phyloP scores from a whole-genome alignment of 2,888 invertebrate species.

The Biston betularia region DNA sequence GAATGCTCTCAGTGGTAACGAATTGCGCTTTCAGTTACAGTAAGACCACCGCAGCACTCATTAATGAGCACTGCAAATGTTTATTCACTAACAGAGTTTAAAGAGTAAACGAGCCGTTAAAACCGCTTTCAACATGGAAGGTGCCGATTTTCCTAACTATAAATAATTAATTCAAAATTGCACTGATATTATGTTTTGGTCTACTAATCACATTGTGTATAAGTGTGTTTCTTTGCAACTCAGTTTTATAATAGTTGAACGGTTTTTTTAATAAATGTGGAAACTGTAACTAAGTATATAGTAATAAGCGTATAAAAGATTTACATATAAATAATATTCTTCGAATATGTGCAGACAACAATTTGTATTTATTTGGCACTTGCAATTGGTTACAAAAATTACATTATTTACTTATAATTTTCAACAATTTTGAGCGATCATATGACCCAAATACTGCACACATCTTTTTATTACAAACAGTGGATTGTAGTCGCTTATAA shows the following conservation, averaged over 20 bases:
- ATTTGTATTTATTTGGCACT: too few relatives aligned
- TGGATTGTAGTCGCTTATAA: too few relatives aligned
- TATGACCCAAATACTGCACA: too few relatives aligned
- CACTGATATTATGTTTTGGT: background rate
- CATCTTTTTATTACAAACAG: too few relatives aligned
- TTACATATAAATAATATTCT: too few relatives aligned
- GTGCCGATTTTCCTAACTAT: constrained; percentile 31
- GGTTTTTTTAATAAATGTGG: background rate
- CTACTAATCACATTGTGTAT: too few relatives aligned
- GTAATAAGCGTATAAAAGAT: too few relatives aligned
- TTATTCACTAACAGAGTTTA: constrained; percentile 33
- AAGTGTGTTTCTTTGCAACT: background rate
- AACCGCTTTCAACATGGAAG: constrained; percentile 27
- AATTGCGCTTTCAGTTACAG: constrained; percentile 23
- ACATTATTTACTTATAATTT: too few relatives aligned
- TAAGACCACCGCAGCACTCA: constrained; percentile 18
- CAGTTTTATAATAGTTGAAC: background rate
- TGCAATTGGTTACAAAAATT: too few relatives aligned
- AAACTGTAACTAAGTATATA: too few relatives aligned
- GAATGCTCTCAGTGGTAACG: constrained; percentile 24
- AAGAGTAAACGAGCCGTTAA: constrained; percentile 30
- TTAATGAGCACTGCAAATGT: constrained; percentile 31
- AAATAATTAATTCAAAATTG: background rate
- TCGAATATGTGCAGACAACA: too few relatives aligned
- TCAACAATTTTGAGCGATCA: too few relatives aligned